Evolutionary conservation across 2,888 invertebrate species (phyloP), one percentile per base, ranked within the genome.

Genomic region (Nomada goodeniana): DNA sequence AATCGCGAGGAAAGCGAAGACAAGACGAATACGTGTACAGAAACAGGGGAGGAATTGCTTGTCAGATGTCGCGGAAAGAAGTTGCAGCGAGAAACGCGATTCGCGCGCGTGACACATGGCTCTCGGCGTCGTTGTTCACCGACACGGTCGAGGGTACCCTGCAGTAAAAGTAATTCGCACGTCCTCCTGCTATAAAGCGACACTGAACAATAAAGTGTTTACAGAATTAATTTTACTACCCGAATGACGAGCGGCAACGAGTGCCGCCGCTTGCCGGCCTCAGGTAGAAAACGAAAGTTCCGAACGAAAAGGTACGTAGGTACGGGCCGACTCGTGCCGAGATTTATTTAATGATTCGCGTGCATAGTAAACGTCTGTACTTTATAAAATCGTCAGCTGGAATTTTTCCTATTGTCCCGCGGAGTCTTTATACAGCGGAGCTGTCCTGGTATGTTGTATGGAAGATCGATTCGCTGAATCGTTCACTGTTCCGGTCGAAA

Each of bases 211-310:
- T 92, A 91, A 91, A 91, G 52, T 90, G 91, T 91, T 92, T 92
- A 90, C 87, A 82, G 88, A 89, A 92, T 93, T 92, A 92, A 92
- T 91, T 92, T 91, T 92, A 91, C 84, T 91, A 88, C 90, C 86
- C 78, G 80, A 83, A 85, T 68, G 81, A 70, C 67, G 74, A 73
- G 26, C 57, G 75, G 59, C 60, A 84, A 80, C 55, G 72, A 77
- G 69, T 65, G 69, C 11, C 65, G 20, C n/a, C 2, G 29, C 59
- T 85, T 2, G 13, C 23, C 2, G 44, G n/a, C 1, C 9, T 4
- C 70, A 90, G 90, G 89, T 90, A 90, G 80, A 81, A 89, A 86
- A 83, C 76, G 83, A 82, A 88, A 84, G 60, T 76, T 42, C 23
- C 18, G 20, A 52, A 52, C 26, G 42, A 1, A 29, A 36, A n/a